A percentile compares a stretch with the other conserved stretches of the same genome.
These are phyloP conservation scores for Frankliniella fusca DNA, from an alignment of 2,888 invertebrate species.

Conservation along the genomic window DNA sequence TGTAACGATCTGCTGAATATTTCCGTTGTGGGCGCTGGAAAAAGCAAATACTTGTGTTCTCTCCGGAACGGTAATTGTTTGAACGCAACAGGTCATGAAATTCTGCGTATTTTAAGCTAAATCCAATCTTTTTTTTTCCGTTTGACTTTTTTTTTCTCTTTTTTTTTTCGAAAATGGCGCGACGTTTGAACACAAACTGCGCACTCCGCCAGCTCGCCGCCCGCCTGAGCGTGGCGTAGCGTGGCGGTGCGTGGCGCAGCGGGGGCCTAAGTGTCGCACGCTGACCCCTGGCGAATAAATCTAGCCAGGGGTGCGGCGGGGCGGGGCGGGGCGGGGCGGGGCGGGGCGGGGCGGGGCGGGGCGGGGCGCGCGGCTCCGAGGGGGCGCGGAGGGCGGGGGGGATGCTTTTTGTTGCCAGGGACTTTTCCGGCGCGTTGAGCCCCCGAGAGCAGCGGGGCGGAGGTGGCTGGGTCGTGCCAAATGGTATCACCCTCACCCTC, in stretches of 20 bases:
- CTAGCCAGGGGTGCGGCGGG: not conserved
- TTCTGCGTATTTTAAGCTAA: too few relatives aligned
- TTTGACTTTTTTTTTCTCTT: not conserved
- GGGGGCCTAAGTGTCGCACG: not conserved
- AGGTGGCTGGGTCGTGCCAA: constrained; percentile 10
- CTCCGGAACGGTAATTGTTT: too few relatives aligned
- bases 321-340: not conserved
- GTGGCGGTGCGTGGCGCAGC: not conserved
- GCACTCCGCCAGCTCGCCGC: too few relatives aligned
- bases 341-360: not conserved
- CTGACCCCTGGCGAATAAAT: constrained; percentile 10
- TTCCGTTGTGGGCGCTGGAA: not conserved
- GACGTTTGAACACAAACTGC: not conserved
- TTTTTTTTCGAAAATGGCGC: not conserved
- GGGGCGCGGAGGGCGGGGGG: too few relatives aligned
- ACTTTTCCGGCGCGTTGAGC: constrained; percentile 22
- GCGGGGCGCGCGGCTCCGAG: too few relatives aligned
- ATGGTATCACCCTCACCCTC: not conserved
- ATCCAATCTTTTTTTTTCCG: not conserved
- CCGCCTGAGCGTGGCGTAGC: not conserved
- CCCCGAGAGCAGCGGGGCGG: not conserved
- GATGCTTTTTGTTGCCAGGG: constrained; percentile 22
- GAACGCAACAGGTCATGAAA: too few relatives aligned
- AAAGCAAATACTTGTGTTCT: not conserved
- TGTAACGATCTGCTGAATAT: too few relatives aligned